Evolutionary conservation across 2,888 invertebrate genomes (phyloP), one percentile per base, ranked within the genome.

Genomic region (Epinotia nisella): DNA sequence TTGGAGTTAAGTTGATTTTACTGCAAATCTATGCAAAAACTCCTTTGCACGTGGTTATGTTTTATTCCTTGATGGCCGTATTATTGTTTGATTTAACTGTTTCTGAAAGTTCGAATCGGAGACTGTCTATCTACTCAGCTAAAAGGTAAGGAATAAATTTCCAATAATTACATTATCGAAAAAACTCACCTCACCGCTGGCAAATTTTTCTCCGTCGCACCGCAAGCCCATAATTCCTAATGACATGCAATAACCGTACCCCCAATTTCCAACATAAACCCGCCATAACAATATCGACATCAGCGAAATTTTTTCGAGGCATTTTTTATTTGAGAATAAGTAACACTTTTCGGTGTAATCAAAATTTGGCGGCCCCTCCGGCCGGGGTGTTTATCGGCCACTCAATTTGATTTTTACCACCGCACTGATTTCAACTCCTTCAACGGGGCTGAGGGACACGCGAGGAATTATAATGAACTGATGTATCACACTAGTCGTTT

Each of bases 241-340:
- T 93, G 93, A 93, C 93, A 93, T 93, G 93, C 93, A 93, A 93
- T 93, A 93, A 93, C 90, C 90, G 92, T 92, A 91, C 93, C 93
- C 92, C 92, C 93, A 93, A 93, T 93, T 93, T 93, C 90, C 90
- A 83, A 92, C 92, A 88, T 93, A 93, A 93, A 93, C 92, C 93
- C 92, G 88, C 91, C 92, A 92, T 93, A 93, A 93, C 93, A 93
- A 93, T 93, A 93, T 93, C 93, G 93, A 91, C 93, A 93, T 93
- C 93, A 93, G 93, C 93, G 84, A 90, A 88, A 85, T 87, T 91
- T 90, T 90, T 90, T 84, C 65, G 75, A 79, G 79, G 82, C 81
- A 83, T 85, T 86, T 87, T 92, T 93, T 93, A 93, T 93, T 92
- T 81, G 90, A 90, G 91, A 92, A 91, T 92, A 92, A 93, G 93